Percentiles rank a stretch among this genome's conserved stretches.
These are phyloP conservation scores for Eutolmus rufibarbis DNA, from an alignment of 2,888 invertebrate species.

Conservation along the genomic window DNA sequence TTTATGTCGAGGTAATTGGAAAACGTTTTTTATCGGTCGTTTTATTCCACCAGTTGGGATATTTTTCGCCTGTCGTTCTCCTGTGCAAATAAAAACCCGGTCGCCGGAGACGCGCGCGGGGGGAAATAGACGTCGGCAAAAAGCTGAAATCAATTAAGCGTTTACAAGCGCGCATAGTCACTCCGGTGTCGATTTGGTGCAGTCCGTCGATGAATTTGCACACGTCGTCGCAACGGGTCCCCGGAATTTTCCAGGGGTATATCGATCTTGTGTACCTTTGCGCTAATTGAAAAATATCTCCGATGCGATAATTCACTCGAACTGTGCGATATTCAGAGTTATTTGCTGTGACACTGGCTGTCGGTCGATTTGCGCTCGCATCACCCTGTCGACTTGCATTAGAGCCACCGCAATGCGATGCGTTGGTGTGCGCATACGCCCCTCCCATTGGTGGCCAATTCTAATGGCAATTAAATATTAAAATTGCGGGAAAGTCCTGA, in stretches of 20 bases:
- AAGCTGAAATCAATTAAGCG: slow-evolving; percentile 26
- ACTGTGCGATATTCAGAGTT: not conserved
- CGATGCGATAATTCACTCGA: not conserved
- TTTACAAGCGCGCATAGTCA: slow-evolving; percentile 8
- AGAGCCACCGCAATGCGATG: not conserved
- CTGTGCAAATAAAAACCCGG: not conserved
- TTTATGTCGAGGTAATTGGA: slow-evolving; percentile 33
- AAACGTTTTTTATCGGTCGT: not conserved
- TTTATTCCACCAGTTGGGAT: slow-evolving; percentile 6
- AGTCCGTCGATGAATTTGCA: not conserved
- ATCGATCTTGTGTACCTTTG: not conserved
- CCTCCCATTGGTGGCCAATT: not conserved
- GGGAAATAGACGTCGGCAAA: not conserved
- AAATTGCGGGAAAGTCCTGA: slow-evolving; percentile 11
- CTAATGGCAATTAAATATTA: slow-evolving; percentile 35
- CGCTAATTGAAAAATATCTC: slow-evolving; percentile 4
- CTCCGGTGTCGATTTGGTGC: not conserved
- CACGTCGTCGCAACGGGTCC: not conserved
- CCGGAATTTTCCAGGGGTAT: not conserved
- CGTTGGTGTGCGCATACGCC: not conserved
- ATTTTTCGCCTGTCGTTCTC: slow-evolving; percentile 5
- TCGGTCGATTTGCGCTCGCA: not conserved
- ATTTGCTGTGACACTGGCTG: not conserved
- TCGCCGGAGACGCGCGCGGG: not conserved
- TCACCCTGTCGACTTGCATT: not conserved